A percentile compares a stretch with the other conserved stretches of the same genome.
Conservation (phyloP, 2,888 invertebrate species). For the Thecocarcelia acutangulata region DNA sequence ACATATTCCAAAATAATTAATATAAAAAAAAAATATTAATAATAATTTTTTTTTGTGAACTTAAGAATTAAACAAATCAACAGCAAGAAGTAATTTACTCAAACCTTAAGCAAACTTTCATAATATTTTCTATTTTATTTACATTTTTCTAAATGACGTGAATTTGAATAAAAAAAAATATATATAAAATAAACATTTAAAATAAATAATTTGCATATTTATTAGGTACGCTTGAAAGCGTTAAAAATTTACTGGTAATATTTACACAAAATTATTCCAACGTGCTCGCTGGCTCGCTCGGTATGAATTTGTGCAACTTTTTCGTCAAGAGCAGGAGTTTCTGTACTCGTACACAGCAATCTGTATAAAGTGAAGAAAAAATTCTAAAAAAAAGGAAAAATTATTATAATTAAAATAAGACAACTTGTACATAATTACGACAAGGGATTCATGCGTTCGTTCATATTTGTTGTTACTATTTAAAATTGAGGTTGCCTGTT, state of each 20-base stretch:
- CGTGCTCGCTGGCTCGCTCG: constrained; percentile 7
- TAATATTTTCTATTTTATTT: constrained; percentile 20
- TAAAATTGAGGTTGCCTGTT: not conserved
- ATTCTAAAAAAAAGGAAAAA: constrained; percentile 36
- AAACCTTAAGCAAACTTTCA: not conserved
- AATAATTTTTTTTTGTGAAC: too few species aligned
- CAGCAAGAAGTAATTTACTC: constrained; percentile 58
- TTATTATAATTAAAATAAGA: constrained; percentile 76
- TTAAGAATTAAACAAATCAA: constrained; percentile 62
- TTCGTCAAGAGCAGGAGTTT: constrained; percentile 5
- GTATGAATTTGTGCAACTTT: not conserved
- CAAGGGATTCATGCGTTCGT: constrained; percentile 26
- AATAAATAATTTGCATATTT: constrained; percentile 71
- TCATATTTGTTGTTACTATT: constrained; percentile 19
- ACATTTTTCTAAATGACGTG: constrained; percentile 34
- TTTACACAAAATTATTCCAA: constrained; percentile 53
- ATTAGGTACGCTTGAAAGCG: constrained; percentile 70
- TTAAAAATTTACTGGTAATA: constrained; percentile 53
- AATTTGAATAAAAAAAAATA: constrained; percentile 24
- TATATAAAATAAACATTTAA: constrained; percentile 6
- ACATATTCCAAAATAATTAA: too few species aligned
- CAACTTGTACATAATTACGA: constrained; percentile 76
- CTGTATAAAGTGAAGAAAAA: constrained; percentile 17
- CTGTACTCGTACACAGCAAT: constrained; percentile 26
- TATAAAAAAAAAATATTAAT: too few species aligned